phyloP scores from a whole-genome alignment of 2,888 invertebrate genomes.

The Rhorus exstirpatorius region DNA sequence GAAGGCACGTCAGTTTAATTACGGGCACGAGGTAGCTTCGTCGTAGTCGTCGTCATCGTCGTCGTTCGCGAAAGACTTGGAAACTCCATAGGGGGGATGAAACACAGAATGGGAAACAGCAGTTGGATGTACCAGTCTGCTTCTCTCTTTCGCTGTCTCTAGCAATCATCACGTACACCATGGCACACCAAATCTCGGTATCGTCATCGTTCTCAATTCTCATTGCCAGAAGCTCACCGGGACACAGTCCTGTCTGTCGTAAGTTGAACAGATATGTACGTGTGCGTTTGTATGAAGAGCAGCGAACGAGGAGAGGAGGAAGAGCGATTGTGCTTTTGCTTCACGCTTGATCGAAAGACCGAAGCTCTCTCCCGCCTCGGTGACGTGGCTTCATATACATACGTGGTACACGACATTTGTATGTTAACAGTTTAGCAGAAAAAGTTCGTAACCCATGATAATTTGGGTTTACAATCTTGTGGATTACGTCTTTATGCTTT shows the following conservation, averaged over 20 bases:
- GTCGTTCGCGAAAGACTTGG: conserved; percentile 53
- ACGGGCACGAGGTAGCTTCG: conserved; percentile 56
- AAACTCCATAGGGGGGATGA: conserved; percentile 54
- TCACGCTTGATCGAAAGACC: conserved; percentile 44
- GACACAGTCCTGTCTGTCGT: conserved; percentile 3
- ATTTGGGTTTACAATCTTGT: neutral
- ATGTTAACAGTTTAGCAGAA: neutral
- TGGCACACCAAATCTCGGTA: conserved; percentile 40
- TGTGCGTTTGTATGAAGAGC: conserved; percentile 1
- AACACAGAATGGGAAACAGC: conserved; percentile 37
- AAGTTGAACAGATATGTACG: neutral
- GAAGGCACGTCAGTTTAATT: conserved; percentile 70
- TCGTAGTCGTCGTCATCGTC: conserved; percentile 40
- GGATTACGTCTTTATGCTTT: neutral
- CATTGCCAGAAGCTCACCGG: conserved; percentile 36
- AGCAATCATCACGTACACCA: conserved; percentile 20
- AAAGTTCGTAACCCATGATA: neutral
- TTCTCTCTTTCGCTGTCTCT: conserved; percentile 1
- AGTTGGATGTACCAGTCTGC: conserved; percentile 14
- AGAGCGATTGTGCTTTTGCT: conserved; percentile 39
- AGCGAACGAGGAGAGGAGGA: conserved; percentile 9
- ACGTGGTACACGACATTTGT: neutral
- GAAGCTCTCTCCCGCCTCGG: conserved; percentile 5
- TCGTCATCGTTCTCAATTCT: conserved; percentile 34
- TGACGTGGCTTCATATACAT: neutral